Conservation (phyloP, 2,797 vertebrate genomes). For the Sarcophilus harrisii region DNA sequence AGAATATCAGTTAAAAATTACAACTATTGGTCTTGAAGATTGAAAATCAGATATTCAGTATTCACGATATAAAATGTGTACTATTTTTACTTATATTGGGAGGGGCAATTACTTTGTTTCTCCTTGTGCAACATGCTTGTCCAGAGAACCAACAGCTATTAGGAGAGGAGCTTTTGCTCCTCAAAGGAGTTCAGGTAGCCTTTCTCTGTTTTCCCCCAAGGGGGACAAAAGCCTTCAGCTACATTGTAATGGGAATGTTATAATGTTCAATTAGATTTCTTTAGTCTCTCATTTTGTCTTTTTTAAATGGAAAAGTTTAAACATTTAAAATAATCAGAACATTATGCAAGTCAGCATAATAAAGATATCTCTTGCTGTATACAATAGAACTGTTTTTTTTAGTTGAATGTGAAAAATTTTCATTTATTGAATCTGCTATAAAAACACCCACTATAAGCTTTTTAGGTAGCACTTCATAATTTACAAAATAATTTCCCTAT, state of each 20-base stretch:
- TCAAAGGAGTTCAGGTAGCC: slow-evolving; percentile 12
- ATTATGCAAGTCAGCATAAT: slow-evolving; percentile 15
- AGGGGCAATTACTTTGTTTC: slow-evolving; percentile 13
- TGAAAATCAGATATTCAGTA: slow-evolving; percentile 53
- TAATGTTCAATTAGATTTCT: slow-evolving; percentile 12
- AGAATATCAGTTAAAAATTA: slow-evolving; percentile 85
- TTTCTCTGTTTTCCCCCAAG: neutral
- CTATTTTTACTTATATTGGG: slow-evolving; percentile 29
- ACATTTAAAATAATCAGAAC: slow-evolving; percentile 20
- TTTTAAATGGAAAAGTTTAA: slow-evolving; percentile 33
- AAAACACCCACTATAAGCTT: neutral
- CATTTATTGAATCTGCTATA: neutral
- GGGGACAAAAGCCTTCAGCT: slow-evolving; percentile 24
- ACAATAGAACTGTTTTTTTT: neutral
- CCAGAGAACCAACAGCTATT: neutral
- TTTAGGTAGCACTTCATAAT: neutral
- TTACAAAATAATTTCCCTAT: neutral
- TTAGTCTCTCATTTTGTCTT: neutral
- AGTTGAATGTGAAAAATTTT: neutral
- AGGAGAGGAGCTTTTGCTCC: slow-evolving; percentile 35
- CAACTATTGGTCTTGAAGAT: slow-evolving; percentile 73
- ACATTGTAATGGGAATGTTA: slow-evolving; percentile 41
- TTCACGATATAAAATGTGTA: slow-evolving; percentile 5
- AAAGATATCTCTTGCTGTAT: neutral
- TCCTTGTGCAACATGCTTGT: neutral